Evolutionary conservation across 2,797 vertebrate species (phyloP).

Genomic region (Onychomys torridus): DNA sequence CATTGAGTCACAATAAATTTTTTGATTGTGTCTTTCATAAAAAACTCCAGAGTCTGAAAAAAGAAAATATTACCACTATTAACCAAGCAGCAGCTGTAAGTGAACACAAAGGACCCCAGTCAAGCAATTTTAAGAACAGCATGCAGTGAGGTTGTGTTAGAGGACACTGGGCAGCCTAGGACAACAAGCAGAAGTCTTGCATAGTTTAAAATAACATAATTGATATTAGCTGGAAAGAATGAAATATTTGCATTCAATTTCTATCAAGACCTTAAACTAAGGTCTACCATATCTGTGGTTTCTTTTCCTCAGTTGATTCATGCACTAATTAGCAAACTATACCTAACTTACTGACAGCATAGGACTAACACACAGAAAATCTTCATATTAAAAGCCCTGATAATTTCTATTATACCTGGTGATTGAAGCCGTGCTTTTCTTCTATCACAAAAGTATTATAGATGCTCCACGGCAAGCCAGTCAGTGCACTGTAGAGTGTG

Average conservation of each 20-base stretch:
- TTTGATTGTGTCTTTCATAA: slow-evolving; percentile 97
- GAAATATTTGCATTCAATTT: slow-evolving; percentile 17
- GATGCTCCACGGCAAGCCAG: slow-evolving; percentile 97
- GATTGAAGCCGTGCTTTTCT: slow-evolving; percentile 99
- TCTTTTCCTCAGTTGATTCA: slow-evolving; percentile 50
- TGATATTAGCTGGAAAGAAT: slow-evolving; percentile 52
- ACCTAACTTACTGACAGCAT: slow-evolving; percentile 30
- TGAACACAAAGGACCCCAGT: slow-evolving; percentile 41
- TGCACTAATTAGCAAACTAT: slow-evolving; percentile 38
- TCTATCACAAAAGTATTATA: slow-evolving; percentile 99
- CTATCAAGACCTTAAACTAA: slow-evolving; percentile 50
- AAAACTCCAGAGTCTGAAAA: slow-evolving; percentile 95
- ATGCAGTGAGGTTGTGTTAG: slow-evolving; percentile 19
- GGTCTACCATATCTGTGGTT: slow-evolving; percentile 4
- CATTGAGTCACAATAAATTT: slow-evolving; percentile 98
- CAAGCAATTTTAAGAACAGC: slow-evolving; percentile 50
- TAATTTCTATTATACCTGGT: slow-evolving; percentile 91
- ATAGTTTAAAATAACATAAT: slow-evolving; percentile 54
- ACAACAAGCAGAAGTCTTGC: not conserved
- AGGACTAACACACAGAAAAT: slow-evolving; percentile 34
- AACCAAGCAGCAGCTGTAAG: slow-evolving; percentile 49
- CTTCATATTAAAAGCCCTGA: not conserved
- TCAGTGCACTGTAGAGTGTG: slow-evolving; percentile 96
- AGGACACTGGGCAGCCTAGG: not conserved
- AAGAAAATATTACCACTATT: slow-evolving; percentile 72